A percentile compares a stretch with the other conserved stretches of the same genome.
Evolutionary conservation across 2,797 vertebrate genomes (phyloP).

Genomic region (Gallinago stenura): DNA sequence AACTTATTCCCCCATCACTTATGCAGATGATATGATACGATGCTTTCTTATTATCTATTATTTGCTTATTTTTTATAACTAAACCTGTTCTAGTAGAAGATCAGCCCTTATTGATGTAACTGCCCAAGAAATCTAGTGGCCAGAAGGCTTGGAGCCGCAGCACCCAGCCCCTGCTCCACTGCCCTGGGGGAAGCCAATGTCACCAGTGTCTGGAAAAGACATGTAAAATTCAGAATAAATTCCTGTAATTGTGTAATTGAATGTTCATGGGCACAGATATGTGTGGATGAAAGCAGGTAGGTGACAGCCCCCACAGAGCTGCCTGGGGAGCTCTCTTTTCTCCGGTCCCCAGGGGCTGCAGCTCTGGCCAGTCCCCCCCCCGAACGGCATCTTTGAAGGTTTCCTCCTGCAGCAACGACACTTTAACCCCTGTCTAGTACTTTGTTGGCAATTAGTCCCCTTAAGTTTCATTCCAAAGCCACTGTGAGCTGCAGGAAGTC

Average conservation of each 20-base stretch:
- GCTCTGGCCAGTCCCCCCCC: not conserved
- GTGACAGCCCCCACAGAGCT: not conserved
- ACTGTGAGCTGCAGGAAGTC: not conserved
- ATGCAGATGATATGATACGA: not conserved
- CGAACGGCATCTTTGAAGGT: not conserved
- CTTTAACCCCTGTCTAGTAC: not conserved
- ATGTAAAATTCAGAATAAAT: not conserved
- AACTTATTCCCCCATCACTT: not conserved
- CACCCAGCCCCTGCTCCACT: not conserved
- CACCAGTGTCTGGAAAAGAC: not conserved
- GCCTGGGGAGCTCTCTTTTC: not conserved
- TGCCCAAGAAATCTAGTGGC: not conserved
- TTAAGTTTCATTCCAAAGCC: not conserved
- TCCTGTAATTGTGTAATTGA: not conserved
- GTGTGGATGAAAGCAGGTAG: not conserved
- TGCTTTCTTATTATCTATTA: not conserved
- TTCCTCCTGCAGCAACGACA: not conserved
- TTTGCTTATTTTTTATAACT: not conserved
- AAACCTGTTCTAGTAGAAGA: not conserved
- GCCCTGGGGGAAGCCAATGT: not conserved
- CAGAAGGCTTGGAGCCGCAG: not conserved
- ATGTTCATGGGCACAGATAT: accelerated
- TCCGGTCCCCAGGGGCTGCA: not conserved
- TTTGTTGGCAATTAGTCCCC: not conserved
- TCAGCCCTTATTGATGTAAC: not conserved